Base-by-base conservation (phyloP, 2,888 invertebrate species). In the Villa cingulata region DNA sequence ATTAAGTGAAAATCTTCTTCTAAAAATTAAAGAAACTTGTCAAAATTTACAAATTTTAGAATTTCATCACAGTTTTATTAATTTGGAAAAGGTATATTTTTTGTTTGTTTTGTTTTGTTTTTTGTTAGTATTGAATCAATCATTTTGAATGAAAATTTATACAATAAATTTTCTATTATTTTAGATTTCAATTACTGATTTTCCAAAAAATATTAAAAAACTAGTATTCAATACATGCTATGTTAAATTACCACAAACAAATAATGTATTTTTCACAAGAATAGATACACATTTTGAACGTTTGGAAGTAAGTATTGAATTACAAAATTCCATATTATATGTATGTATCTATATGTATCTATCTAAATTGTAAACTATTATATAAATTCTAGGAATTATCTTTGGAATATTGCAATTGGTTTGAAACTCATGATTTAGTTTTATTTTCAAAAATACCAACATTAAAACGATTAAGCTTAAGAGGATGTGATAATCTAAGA, bases 351-450 rank as follows among this genome's bases (percentile, higher is more conserved):
- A n/a, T n/a, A n/a, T n/a, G n/a, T n/a, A n/a, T n/a, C n/a, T n/a
- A n/a, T n/a, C n/a, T n/a, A n/a, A n/a, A n/a, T n/a, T n/a, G n/a
- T n/a, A n/a, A n/a, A n/a, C n/a, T n/a, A n/a, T n/a, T n/a, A n/a
- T n/a, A n/a, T n/a, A n/a, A n/a, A n/a, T n/a, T n/a, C n/a, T 23
- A 23, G 83, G 76, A 78, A 41, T 60, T 87, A 42, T 78, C 83
- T 58, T 70, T 88, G 45, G 82, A 83, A 29, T 74, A 77, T 50
- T 86, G 85, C 60, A 69, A 74, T 7, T 87, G 86, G 86, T 74
- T 88, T 50, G 78, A 80, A 45, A 79, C 84, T 0, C 80, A 83
- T 49, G 77, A 80, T 39, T 68, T 88, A 12, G 72, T 87, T 64
- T 77, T 83, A 1, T 69, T 88, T 2, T 83, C 84, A 57, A 87